Conservation (phyloP, 2,888 invertebrate genomes). For the Drosophila prolongata region DNA sequence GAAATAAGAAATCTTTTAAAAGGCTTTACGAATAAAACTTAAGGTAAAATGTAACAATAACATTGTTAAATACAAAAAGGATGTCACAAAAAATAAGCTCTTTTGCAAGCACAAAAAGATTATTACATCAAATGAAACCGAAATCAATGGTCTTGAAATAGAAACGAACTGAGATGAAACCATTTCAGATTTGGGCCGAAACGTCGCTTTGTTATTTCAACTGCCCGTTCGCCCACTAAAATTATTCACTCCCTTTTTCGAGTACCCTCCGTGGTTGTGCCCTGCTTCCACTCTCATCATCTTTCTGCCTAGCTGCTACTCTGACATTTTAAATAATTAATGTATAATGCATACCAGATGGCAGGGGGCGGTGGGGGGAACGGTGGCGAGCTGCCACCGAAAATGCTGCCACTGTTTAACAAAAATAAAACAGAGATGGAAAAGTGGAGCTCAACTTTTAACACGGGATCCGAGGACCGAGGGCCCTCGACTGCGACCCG, state of each 20-base stretch:
- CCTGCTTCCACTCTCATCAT: conserved; percentile 56
- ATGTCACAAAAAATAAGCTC: background rate
- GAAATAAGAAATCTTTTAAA: too few relatives aligned
- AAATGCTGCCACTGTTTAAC: conserved; percentile 65
- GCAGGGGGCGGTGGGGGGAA: conserved; percentile 1
- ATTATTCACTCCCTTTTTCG: conserved; percentile 13
- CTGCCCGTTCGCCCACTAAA: conserved; percentile 39
- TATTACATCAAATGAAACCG: background rate
- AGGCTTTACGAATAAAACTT: background rate
- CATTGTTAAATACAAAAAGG: background rate
- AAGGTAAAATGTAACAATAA: too few relatives aligned
- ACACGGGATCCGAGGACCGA: conserved; percentile 13
- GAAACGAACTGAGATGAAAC: conserved; percentile 15
- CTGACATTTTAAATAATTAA: conserved; percentile 79
- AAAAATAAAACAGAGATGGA: conserved; percentile 57
- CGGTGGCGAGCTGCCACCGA: conserved; percentile 26
- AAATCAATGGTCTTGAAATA: conserved; percentile 25
- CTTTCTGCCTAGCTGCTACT: conserved; percentile 72
- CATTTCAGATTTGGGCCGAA: conserved; percentile 32
- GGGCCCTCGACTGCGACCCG: conserved; percentile 22
- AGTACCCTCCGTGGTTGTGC: conserved; percentile 42
- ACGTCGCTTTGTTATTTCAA: conserved; percentile 37
- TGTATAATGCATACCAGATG: conserved; percentile 69
- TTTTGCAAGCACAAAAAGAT: background rate
- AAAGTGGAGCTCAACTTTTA: conserved; percentile 41